Base-by-base conservation (phyloP, 2,888 invertebrate genomes). In the Drosophila mimetica region DNA sequence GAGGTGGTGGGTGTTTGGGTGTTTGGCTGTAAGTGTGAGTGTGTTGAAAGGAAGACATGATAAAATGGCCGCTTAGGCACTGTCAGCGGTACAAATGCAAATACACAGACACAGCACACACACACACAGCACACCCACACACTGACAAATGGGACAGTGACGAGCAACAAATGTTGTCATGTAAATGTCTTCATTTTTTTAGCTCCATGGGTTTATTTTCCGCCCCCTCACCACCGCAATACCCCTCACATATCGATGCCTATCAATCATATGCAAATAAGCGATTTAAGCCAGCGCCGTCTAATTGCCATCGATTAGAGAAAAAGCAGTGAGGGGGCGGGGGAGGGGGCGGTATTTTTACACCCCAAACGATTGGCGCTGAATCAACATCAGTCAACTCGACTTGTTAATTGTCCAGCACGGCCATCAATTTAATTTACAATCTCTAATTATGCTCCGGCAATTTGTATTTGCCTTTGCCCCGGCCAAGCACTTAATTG, bases 31-130 rank as follows among this genome's bases (percentile, higher is more conserved):
- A 16, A 37, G 9, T 39, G 14, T 8, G 22, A 9, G 30, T 39
- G 46, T 41, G 63, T 52, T 77, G 69, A 53, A 76, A 76, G 87
- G 86, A 69, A 82, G 86, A 82, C 83, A 76, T 79, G 87, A 85
- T 87, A 82, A 87, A 82, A 85, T 87, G 88, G 77, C 71, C 79
- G 86, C 79, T 82, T 82, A 86, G 85, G 84, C 81, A 59, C 76
- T 84, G 81, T 81, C 84, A 84, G 57, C 55, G 55, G 36, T 57
- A 57, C 55, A 55, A 57, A 57, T 57, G 55, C 55, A 57, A 57
- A 57, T 57, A 57, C 55, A 54, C 36, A 54, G n/a, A 28, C 55
- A 36, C 39, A 67, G 11, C 41, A 36, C 32, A 47, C 39, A 50
- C 37, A 51, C 30, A 51, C 22, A n/a, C n/a, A n/a, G n/a, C 32